phyloP scores from a whole-genome alignment of 2,888 invertebrate genomes.

The Drosophila nigricruria region DNA sequence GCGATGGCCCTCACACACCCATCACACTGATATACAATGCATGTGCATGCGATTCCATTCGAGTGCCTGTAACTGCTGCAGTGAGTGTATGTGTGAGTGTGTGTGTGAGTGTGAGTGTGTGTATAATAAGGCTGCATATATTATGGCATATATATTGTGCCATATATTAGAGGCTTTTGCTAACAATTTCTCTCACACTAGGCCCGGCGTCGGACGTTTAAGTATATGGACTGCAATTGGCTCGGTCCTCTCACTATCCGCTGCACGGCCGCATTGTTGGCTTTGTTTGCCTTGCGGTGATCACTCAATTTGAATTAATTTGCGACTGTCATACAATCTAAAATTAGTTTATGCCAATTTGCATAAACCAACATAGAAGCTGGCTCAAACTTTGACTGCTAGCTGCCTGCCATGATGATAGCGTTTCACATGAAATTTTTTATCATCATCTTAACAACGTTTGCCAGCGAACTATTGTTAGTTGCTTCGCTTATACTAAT shows the following conservation, averaged over 20 bases:
- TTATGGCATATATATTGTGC: constrained; percentile 69
- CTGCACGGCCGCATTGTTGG: constrained; percentile 17
- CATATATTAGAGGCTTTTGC: constrained; percentile 60
- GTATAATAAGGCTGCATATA: constrained; percentile 70
- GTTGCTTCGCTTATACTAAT: background rate
- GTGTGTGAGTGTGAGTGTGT: constrained; percentile 19
- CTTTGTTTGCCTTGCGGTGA: constrained; percentile 69
- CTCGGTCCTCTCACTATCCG: constrained; percentile 11
- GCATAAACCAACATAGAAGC: constrained; percentile 66
- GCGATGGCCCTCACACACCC: constrained; percentile 11
- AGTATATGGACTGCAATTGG: constrained; percentile 24
- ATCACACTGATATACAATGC: constrained; percentile 51
- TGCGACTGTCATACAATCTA: constrained; percentile 73
- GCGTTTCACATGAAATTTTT: background rate
- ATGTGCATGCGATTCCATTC: constrained; percentile 59
- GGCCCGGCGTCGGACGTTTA: constrained; percentile 13
- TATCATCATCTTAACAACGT: background rate
- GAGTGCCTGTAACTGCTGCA: constrained; percentile 34
- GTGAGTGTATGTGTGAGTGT: constrained; percentile 9
- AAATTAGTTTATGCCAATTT: constrained; percentile 73
- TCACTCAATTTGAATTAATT: constrained; percentile 81
- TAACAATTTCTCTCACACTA: constrained; percentile 14
- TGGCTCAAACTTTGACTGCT: constrained; percentile 28
- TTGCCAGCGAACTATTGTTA: background rate
- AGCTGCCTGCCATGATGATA: constrained; percentile 6